Base-by-base conservation (phyloP, 1,140 invertebrate species). In the Trichonephila clavipes region DNA sequence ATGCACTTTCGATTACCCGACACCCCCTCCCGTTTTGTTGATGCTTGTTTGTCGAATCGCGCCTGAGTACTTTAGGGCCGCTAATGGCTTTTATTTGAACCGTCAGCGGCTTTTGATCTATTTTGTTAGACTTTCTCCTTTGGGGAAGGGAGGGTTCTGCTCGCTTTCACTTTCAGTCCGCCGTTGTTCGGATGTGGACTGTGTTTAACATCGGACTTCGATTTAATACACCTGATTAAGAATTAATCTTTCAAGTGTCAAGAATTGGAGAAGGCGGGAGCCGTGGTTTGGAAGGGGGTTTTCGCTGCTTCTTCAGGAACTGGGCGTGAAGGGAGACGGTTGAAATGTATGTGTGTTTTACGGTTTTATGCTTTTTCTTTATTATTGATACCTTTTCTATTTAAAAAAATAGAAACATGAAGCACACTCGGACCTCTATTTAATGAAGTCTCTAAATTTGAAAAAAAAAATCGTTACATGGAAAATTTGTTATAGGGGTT, bases 61-160 rank as follows among this genome's bases (percentile, higher is more conserved):
- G 88, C 88, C 51, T 12, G 89, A 18, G 90, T 44, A 87, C 91
- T 92, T 92, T 72, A 72, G 6, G 82, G 83, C 66, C 64, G 64
- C 91, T 92, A 92, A 92, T 92, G 91, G 91, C 24, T 92, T 92
- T 72, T 92, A 87, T 92, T 92, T 66, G 81, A 85, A 92, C 77
- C 58, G 90, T 85, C 91, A 83, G 91, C 91, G 91, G 91, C 91
- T 92, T 92, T 92, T 92, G 91, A 92, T 92, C 91, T 87, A 77
- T 59, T 83, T 85, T 62, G 77, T 92, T 92, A 85, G 91, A 44
- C 85, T 58, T 58, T n/a, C 19, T 51, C 87, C 87, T 59, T 77
- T 12, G 72, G 89, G 6, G 64, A 24, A 3, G 64, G n/a, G 19
- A 58, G 34, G 62, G 18, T 19, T 40, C 7, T n/a, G 77, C 77